Percentiles rank a stretch among this genome's conserved stretches.
Evolutionary conservation across 2,113 vertebrate species (phyloP).

Genomic region (Halichoerus grypus): DNA sequence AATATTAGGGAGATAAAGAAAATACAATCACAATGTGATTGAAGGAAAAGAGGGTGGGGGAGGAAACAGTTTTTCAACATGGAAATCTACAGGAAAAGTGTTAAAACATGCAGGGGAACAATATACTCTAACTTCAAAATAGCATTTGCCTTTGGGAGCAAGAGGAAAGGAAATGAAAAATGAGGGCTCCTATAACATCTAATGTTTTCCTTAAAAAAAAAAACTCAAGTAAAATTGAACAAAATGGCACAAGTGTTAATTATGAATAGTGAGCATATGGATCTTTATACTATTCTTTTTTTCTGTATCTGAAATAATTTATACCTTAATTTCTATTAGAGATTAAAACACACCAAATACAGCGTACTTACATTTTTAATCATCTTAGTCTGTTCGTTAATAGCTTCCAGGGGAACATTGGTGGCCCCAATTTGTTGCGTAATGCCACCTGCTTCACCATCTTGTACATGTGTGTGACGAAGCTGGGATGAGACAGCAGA

Average conservation of each 20-base stretch:
- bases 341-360: background rate
- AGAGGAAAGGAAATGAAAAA: background rate
- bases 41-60: background rate
- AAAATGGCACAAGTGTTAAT: background rate
- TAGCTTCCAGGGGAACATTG: conserved; percentile 96
- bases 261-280: background rate
- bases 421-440: conserved; percentile 99
- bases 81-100: background rate
- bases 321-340: background rate
- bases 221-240: background rate
- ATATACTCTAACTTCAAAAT: background rate
- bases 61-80: background rate
- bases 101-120: background rate
- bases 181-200: background rate
- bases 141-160: background rate
- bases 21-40: background rate
- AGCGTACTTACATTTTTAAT: conserved; percentile 94
- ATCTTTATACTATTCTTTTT: background rate
- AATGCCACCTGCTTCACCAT: conserved; percentile 98
- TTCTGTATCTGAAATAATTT: background rate
- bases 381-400: conserved; percentile 97
- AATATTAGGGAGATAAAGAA: background rate
- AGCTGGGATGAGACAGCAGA: conserved; percentile 87
- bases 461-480: conserved; percentile 96
- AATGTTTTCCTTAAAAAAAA: background rate